These are phyloP conservation scores for Stegophylla sp. DNA, from an alignment of 2,888 invertebrate genomes.

Conservation along the genomic window DNA sequence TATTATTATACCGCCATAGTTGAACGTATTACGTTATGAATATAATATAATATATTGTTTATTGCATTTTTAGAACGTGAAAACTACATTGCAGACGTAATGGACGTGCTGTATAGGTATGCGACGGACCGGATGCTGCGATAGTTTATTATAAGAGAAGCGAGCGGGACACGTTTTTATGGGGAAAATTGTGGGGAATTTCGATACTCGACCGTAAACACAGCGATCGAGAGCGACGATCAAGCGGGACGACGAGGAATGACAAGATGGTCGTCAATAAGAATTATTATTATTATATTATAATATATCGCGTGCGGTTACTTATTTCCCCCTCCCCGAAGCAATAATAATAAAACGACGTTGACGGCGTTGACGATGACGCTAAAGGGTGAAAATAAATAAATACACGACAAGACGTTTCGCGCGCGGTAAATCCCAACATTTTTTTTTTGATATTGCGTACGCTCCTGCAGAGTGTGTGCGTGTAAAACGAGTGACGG, in stretches of 20 bases:
- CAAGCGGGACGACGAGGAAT: not conserved
- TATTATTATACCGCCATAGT: too few relatives aligned
- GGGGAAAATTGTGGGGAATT: not conserved
- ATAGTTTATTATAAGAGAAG: not conserved
- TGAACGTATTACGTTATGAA: too few relatives aligned
- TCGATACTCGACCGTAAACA: not conserved
- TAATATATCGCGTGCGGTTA: not conserved
- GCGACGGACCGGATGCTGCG: not conserved
- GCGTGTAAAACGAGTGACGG: not conserved
- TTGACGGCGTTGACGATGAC: not conserved
- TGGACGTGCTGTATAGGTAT: too few relatives aligned
- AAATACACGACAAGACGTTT: slow-evolving; percentile 6
- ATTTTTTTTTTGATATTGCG: slow-evolving; percentile 8
- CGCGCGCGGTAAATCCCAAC: slow-evolving; percentile 7
- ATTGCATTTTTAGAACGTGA: too few relatives aligned
- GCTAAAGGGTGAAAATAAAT: slow-evolving; percentile 8
- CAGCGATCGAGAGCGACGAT: not conserved
- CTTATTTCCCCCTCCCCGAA: not conserved
- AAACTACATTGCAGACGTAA: too few relatives aligned
- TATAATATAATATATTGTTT: too few relatives aligned
- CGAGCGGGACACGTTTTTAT: not conserved
- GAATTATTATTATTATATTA: too few relatives aligned
- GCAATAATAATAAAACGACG: slow-evolving; percentile 8
- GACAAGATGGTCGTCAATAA: not conserved
- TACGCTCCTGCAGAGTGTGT: not conserved